Evolutionary conservation across 2,113 vertebrate genomes (phyloP).

Genomic region (Lepus europaeus): DNA sequence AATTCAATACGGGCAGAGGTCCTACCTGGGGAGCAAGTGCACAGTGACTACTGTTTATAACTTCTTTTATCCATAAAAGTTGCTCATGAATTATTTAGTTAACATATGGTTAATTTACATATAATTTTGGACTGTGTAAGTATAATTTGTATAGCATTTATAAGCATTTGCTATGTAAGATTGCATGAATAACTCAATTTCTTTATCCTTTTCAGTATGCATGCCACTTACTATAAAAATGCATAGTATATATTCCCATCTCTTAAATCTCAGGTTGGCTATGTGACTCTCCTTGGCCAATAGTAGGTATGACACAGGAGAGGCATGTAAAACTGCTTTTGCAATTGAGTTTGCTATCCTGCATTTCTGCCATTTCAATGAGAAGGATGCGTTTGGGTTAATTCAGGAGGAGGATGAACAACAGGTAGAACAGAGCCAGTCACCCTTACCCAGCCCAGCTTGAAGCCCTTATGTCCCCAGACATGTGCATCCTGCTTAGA

Average conservation of each 20-base stretch:
- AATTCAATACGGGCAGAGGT: too few relatives aligned
- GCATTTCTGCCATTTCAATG: background rate
- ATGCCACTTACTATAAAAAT: background rate
- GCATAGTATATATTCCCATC: background rate
- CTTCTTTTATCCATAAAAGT: constrained; percentile 26
- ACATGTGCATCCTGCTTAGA: background rate
- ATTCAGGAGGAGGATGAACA: background rate
- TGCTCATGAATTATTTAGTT: background rate
- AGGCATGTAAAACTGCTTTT: background rate
- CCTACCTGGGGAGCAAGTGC: too few relatives aligned
- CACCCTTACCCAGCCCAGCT: background rate
- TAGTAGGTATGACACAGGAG: background rate
- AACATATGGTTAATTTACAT: background rate
- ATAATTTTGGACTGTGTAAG: background rate
- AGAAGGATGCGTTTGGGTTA: background rate
- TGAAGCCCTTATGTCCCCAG: background rate
- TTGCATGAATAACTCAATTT: background rate
- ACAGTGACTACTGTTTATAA: too few relatives aligned
- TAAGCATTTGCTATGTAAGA: background rate
- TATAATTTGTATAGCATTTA: constrained; percentile 5
- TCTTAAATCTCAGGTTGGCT: background rate
- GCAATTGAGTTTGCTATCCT: background rate
- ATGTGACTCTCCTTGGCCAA: background rate
- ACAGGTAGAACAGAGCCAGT: background rate
- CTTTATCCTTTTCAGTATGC: constrained; percentile 1